Base-by-base conservation (phyloP, 2,797 vertebrate species). In the Anas bernieri region DNA sequence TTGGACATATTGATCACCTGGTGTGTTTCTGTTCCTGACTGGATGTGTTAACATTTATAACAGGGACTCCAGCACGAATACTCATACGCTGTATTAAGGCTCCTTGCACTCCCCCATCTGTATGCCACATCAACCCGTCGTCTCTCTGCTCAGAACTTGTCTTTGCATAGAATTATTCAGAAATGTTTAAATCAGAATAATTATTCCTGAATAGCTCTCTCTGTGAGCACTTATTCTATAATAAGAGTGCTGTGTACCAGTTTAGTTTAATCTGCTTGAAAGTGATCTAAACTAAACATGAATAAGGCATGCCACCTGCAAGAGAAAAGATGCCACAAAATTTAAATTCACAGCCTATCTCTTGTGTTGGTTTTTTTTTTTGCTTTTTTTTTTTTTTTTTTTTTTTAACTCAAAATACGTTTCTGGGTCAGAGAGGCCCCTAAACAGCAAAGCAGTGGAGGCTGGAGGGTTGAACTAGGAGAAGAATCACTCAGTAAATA, bases 171-270 rank as follows among this genome's bases (percentile, higher is more conserved):
- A 92, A 79, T 93, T 95, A 93, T 88, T 95, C 92, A 94, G 95
- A 95, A 94, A 95, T 81, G 89, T 95, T 96, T 92, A 96, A 95
- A 96, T 87, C 94, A 63, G 94, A 97, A 96, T 95, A 96, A 94
- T 96, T 96, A 95, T 92, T 96, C 93, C 89, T 93, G 92, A 95
- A 95, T 72, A 95, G 91, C 89, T 55, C 86, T 91, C 93, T 93
- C 94, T 79, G 89, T 56, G 91, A 96, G 84, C 93, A 90, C 93
- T 95, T 89, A 92, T 67, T 92, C 95, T 93, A 66, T 95, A 95
- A 96, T 95, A 95, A 88, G 93, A 89, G 92, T 70, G 90, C 94
- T 95, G 90, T 83, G 93, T 95, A 96, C 88, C 92, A 87, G 95
- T 95, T 95, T 89, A 85, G 96, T 80, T 93, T 95, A 96, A 96